Base-by-base conservation (phyloP, 2,888 invertebrate genomes). In the Lucinisca nassula region DNA sequence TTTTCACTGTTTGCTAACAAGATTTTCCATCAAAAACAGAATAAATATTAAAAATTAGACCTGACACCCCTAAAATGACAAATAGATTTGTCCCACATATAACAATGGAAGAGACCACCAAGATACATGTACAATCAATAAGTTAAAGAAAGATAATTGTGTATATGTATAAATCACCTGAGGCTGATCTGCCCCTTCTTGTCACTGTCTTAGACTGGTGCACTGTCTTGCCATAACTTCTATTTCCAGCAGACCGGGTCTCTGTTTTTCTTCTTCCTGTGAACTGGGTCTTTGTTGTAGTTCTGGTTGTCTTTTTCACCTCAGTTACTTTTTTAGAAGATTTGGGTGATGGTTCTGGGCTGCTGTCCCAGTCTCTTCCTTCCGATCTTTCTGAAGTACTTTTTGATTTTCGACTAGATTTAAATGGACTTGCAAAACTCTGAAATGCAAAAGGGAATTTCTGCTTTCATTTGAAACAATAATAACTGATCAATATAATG, bases 361-460 rank as follows among this genome's bases (percentile, higher is more conserved):
- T 79, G 70, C 86, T 86, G 55, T 89, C 87, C 82, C 82, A 85
- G 49, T 79, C 72, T 45, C 21, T 82, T 30, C 73, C 55, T 27
- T 24, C 24, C n/a, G 81, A 55, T 70, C 61, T 49, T 17, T 86
- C 82, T 58, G 74, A 35, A 21, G 74, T 80, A 27, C 74, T 80
- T 67, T 83, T 86, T n/a, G 86, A 79, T 70, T 82, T 86, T 30
- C 38, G 40, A n/a, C 73, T 67, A 10, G 84, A 83, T 77, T 79
- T 90, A 58, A 89, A 89, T 21, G 84, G 78, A 10, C 76, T 73
- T 24, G 87, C 55, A 37, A 90, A 86, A 76, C 84, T 82, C 85
- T 87, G 72, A 21, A 86, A 85, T 32, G 30, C 14, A n/a, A n/a
- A n/a, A n/a, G n/a, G n/a, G n/a, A n/a, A n/a, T n/a, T n/a, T n/a